These are phyloP conservation scores for Ptychodera flava DNA, from an alignment of 35 echinoderm and acorn worm species.

Conservation along the genomic window DNA sequence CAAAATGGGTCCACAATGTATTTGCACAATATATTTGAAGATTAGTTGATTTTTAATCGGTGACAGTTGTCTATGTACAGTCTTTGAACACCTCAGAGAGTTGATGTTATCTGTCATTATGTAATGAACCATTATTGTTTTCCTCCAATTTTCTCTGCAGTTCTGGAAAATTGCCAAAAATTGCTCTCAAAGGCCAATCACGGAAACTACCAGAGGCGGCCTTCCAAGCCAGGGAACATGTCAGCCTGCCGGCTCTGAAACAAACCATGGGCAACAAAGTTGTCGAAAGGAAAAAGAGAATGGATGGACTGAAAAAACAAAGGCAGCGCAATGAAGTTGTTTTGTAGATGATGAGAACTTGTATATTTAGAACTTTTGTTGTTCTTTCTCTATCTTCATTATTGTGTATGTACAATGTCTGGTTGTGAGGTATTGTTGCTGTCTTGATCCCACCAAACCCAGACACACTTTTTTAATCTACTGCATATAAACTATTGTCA, in stretches of 20 bases:
- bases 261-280: slow-evolving; percentile 93
- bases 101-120: too few species aligned
- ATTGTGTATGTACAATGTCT: background rate
- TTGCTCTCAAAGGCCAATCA: slow-evolving; percentile 74
- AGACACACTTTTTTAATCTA: background rate
- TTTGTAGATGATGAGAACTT: background rate
- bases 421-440: background rate
- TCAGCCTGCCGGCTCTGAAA: slow-evolving; percentile 80
- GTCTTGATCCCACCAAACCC: background rate
- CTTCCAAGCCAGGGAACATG: slow-evolving; percentile 65
- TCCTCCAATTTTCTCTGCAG: too few species aligned
- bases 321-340: slow-evolving; percentile 28
- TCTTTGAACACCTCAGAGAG: too few species aligned
- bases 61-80: too few species aligned
- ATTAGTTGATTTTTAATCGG: too few species aligned
- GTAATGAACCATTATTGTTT: too few species aligned
- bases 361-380: too few species aligned
- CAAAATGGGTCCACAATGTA: too few species aligned
- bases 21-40: too few species aligned
- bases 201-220: slow-evolving; percentile 91
- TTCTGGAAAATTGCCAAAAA: slow-evolving; percentile 76
- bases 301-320: slow-evolving; percentile 84
- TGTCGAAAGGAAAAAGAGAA: slow-evolving; percentile 77
- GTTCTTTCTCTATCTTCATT: too few species aligned
- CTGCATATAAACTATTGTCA: background rate